Conservation (phyloP, 2,113 vertebrate species). For the Seriola dumerili region DNA sequence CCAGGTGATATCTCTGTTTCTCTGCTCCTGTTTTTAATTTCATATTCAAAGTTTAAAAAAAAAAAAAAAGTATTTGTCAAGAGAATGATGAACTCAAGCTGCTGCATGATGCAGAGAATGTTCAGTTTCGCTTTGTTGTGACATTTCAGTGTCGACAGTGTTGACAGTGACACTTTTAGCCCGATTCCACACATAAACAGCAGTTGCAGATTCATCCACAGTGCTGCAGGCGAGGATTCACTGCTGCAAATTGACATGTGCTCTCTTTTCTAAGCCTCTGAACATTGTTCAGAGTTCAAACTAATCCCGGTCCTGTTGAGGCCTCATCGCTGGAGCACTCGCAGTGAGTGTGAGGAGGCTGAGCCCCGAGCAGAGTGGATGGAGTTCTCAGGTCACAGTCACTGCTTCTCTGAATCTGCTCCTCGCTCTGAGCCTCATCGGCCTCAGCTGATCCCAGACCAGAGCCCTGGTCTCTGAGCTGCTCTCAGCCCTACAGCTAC, state of each 20-base stretch:
- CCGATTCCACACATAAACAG: too few species aligned
- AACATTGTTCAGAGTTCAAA: neutral
- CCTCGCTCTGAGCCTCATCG: neutral
- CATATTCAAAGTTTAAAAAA: too few species aligned
- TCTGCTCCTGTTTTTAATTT: too few species aligned
- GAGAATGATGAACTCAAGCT: too few species aligned
- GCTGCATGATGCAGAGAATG: too few species aligned
- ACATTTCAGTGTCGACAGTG: too few species aligned
- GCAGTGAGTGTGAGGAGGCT: neutral
- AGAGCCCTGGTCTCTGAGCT: neutral
- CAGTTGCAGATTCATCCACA: too few species aligned
- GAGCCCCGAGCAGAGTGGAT: neutral
- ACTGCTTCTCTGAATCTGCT: neutral
- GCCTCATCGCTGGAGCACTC: neutral
- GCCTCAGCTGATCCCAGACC: constrained; percentile 34
- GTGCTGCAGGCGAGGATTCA: neutral
- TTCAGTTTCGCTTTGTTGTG: too few species aligned
- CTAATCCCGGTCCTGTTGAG: neutral
- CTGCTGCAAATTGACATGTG: neutral
- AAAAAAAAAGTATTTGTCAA: too few species aligned
- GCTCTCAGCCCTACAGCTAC: constrained; percentile 9
- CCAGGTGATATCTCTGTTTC: too few species aligned
- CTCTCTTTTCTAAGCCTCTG: neutral
- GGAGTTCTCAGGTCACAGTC: neutral
- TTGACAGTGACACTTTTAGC: too few species aligned